Evolutionary conservation across 1,140 invertebrate genomes (phyloP).

Genomic region (Temnothorax curvispinosus): DNA sequence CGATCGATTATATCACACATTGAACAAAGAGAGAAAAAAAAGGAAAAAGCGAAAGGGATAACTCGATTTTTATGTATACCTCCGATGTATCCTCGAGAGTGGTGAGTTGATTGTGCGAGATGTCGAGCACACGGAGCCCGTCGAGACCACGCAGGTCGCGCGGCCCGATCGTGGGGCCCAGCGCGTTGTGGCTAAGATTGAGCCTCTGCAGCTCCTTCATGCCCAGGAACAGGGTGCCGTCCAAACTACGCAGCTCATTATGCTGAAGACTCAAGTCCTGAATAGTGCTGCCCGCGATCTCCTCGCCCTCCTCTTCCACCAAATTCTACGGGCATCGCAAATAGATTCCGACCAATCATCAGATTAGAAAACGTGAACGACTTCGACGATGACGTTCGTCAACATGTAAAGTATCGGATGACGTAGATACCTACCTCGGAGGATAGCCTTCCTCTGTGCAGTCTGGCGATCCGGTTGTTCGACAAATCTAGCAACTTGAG

Average conservation of each 20-base stretch:
- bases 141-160: slow-evolving; percentile 91
- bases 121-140: slow-evolving; percentile 89
- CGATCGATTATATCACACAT: background rate
- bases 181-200: slow-evolving; percentile 90
- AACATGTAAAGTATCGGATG: background rate
- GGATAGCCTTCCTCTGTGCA: slow-evolving; percentile 87
- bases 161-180: slow-evolving; percentile 89
- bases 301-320: slow-evolving; percentile 89
- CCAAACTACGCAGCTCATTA: slow-evolving; percentile 90
- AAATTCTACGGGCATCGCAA: slow-evolving; percentile 87
- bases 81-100: slow-evolving; percentile 92
- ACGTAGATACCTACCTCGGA: slow-evolving; percentile 87
- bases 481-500: slow-evolving; percentile 90
- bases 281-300: slow-evolving; percentile 86
- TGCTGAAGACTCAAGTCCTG: slow-evolving; percentile 90
- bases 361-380: background rate
- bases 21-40: background rate
- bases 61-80: slow-evolving; percentile 84
- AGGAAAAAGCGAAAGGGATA: slow-evolving; percentile 24
- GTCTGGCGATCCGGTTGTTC: slow-evolving; percentile 89
- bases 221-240: slow-evolving; percentile 90
- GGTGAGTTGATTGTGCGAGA: slow-evolving; percentile 91
- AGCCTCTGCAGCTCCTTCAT: slow-evolving; percentile 90
- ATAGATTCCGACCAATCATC: background rate
- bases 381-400: background rate